phyloP scores from a whole-genome alignment of 2,113 vertebrate species.

The Scomber japonicus region DNA sequence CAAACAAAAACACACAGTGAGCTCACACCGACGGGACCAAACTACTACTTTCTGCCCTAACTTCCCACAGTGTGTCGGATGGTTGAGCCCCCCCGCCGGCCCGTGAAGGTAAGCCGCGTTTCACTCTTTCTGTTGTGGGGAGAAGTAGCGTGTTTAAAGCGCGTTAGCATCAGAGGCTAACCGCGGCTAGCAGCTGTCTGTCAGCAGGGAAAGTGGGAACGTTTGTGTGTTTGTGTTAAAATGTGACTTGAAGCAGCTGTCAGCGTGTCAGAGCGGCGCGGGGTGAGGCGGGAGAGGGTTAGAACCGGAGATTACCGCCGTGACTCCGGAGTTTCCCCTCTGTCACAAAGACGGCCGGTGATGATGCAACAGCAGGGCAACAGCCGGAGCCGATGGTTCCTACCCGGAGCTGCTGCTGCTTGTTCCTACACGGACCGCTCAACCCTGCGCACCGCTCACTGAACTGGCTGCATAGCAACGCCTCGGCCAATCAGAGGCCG shows the following conservation, averaged over 20 bases:
- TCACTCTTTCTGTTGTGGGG: not conserved
- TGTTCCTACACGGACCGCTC: conserved; percentile 57
- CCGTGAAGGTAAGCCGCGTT: conserved; percentile 73
- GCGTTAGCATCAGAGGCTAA: conserved; percentile 62
- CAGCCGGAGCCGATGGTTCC: conserved; percentile 38
- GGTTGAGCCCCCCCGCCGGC: conserved; percentile 13
- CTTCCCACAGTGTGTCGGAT: conserved; percentile 19
- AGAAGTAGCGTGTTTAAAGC: not conserved
- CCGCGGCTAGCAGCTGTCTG: conserved; percentile 25
- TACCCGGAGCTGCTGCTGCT: no score
- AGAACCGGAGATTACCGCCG: conserved; percentile 19
- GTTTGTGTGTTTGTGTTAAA: rapidly evolving
- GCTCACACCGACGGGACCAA: conserved; percentile 34
- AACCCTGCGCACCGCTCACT: conserved; percentile 72
- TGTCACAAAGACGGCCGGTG: conserved; percentile 57
- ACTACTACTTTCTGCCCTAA: conserved; percentile 9
- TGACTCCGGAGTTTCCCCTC: conserved; percentile 82
- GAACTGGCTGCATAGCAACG: conserved; percentile 75
- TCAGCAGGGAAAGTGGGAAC: not conserved
- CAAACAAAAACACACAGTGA: conserved; percentile 84
- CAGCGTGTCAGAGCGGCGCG: rapidly evolving
- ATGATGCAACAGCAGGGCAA: no score
- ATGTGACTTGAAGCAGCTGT: rapidly evolving
- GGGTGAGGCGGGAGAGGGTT: no score
- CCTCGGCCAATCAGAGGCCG: conserved; percentile 62